Base-by-base conservation (phyloP, 2,113 vertebrate species). In the Maccullochella peelii region DNA sequence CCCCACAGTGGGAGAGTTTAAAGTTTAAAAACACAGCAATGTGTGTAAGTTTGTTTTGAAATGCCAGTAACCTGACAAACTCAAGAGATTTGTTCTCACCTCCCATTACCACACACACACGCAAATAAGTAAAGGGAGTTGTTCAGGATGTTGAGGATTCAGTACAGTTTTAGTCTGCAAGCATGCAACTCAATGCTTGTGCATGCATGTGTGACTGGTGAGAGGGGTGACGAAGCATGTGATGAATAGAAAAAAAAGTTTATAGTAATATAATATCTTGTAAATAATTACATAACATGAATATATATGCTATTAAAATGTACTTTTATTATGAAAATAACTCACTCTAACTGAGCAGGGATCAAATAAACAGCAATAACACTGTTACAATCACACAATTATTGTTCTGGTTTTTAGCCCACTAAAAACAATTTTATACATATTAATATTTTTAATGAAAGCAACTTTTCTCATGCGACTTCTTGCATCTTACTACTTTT, bases 11-110 rank as follows among this genome's bases (percentile, higher is more conserved):
- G 20, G 57, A 61, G 57, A 49, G 38, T 25, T 30, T 27, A 25
- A 20, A 50, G 8, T 21, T 30, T 18, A 25, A 54, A 49, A 58
- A 16, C 8, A 12, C 1, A 44, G 14, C 2, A 25, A 8, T 4
- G 38, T 15, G 25, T 11, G 12, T n/a, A 10, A 38, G 76, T 74
- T 69, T 68, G 54, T 73, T 52, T 59, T 18, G 25, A 61, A 73
- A 61, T 6, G 14, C 6, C 21, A 30, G 27, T 27, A 52, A 83
- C 30, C 50, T 40, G 57, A 68, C 9, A 8, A 30, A 65, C 49
- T 27, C 6, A 3, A 54, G 25, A 58, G 40, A 25, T 54, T 11
- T 33, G 33, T 27, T 27, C 25, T 8, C 1, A 0, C 21, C 5
- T 36, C 21, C 20, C 5, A 2, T 6, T 23, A 38, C 1, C 30